Evolutionary conservation across 2,113 vertebrate genomes (phyloP).

Genomic region (Ploceus nigricollis): DNA sequence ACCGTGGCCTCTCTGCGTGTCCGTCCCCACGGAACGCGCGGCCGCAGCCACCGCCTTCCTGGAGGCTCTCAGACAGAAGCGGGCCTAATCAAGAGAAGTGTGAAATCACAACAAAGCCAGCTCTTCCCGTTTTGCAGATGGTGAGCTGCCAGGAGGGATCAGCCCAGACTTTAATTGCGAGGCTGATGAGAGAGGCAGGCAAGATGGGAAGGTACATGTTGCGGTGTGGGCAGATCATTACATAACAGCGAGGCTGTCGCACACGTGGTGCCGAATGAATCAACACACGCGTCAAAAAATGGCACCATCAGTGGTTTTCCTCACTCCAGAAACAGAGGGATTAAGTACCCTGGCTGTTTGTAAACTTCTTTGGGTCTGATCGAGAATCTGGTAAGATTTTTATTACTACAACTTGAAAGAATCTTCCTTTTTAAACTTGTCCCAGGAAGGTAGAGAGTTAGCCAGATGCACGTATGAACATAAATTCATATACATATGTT

Average conservation of each 20-base stretch:
- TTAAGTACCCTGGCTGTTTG: neutral
- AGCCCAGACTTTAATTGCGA: conserved; percentile 55
- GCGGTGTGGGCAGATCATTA: conserved; percentile 27
- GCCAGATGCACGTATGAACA: accelerated
- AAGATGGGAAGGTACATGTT: neutral
- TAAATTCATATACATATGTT: neutral
- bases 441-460: neutral
- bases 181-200: conserved; percentile 40
- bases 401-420: neutral
- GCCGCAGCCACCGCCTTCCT: neutral
- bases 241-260: neutral
- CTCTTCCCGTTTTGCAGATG: conserved; percentile 61
- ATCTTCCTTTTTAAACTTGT: neutral
- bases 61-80: neutral
- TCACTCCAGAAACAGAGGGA: neutral
- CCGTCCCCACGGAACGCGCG: neutral
- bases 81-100: conserved; percentile 42
- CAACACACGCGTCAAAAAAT: neutral
- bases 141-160: conserved; percentile 67
- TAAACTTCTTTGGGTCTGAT: neutral
- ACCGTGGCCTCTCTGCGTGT: neutral
- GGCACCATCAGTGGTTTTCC: neutral
- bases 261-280: neutral
- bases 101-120: conserved; percentile 60
- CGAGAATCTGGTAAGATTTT: neutral